These are phyloP conservation scores for Rhagoletis zephyria DNA, from an alignment of 1,140 invertebrate species.

Conservation along the genomic window DNA sequence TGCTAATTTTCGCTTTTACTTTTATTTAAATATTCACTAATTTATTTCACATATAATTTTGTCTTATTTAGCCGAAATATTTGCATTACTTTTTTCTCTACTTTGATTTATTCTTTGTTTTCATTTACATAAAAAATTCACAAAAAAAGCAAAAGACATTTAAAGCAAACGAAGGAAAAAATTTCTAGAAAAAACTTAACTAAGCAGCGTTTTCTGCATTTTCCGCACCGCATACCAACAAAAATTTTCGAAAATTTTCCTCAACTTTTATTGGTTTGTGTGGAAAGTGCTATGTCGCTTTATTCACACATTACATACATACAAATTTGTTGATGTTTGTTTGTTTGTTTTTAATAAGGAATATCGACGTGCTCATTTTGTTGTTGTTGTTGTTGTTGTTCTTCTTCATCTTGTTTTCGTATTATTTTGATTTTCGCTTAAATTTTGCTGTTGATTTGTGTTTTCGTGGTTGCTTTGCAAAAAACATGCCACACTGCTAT, in stretches of 20 bases:
- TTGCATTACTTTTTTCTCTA: neutral
- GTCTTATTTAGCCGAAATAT: conserved; percentile 7
- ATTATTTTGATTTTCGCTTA: conserved; percentile 36
- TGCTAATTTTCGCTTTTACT: neutral
- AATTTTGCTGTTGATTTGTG: conserved; percentile 46
- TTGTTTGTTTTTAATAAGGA: conserved; percentile 56
- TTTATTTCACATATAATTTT: conserved; percentile 6
- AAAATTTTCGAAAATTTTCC: conserved; percentile 19
- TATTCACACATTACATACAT: conserved; percentile 43
- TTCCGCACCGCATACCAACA: conserved; percentile 34
- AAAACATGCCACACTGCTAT: conserved; percentile 17
- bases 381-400: conserved; percentile 52
- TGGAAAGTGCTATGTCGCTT: conserved; percentile 52
- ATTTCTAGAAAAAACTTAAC: conserved; percentile 42
- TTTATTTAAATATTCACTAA: neutral
- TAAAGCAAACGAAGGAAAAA: neutral
- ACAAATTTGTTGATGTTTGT: conserved; percentile 51
- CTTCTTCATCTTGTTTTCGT: conserved; percentile 45
- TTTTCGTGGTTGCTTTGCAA: conserved; percentile 49
- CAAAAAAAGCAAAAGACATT: neutral
- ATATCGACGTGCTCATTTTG: conserved; percentile 59
- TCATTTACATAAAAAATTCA: conserved; percentile 15
- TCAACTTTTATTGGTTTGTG: conserved; percentile 31
- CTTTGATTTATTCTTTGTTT: conserved; percentile 1
- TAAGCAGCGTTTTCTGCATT: conserved; percentile 44